Base-by-base conservation (phyloP, 2,888 invertebrate species). In the Drosophila pseudotakahashii region DNA sequence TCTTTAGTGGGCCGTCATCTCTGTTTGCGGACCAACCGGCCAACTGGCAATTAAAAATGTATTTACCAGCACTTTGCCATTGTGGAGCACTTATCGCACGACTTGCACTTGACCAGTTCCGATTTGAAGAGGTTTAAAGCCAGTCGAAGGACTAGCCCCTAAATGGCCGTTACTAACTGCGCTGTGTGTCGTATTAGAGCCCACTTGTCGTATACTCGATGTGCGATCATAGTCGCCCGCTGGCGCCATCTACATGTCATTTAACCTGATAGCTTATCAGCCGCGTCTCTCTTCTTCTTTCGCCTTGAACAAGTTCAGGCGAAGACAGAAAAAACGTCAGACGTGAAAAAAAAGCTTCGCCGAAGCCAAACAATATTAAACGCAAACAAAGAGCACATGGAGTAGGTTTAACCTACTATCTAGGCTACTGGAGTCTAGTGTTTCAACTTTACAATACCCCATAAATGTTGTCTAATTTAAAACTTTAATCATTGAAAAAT, bases 341-440 rank as follows among this genome's bases (percentile, higher is more conserved):
- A 34, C 34, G 19, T 34, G 6, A 48, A 55, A 66, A 59, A 66
- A 73, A 34, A 88, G 84, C 81, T 77, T 71, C 45, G 36, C 69
- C 76, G 85, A 89, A 89, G 82, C 89, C 84, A 79, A 73, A 75
- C 73, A 87, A 86, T 75, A 60, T 60, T 59, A 71, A 53, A 61
- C 7, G 13, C 61, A 67, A 37, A 54, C 72, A 76, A 63, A 52
- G 55, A 55, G 39, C 23, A 14, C 13, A 39, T n/a, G 48, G 19
- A 51, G 34, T 39, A 36, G 32, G 10, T 30, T 30, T 30, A 30
- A 30, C 30, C 30, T 30, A 30, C 30, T 26, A 26, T 26, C 26
- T 39, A 30, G 32, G 9, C 16, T 14, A 51, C 4, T 61, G 9
- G 3, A 10, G 9, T 3, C 26, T 6, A 4, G 13, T 14, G 14